Conservation (phyloP, 2,113 vertebrate species). For the Colossoma macropomum region DNA sequence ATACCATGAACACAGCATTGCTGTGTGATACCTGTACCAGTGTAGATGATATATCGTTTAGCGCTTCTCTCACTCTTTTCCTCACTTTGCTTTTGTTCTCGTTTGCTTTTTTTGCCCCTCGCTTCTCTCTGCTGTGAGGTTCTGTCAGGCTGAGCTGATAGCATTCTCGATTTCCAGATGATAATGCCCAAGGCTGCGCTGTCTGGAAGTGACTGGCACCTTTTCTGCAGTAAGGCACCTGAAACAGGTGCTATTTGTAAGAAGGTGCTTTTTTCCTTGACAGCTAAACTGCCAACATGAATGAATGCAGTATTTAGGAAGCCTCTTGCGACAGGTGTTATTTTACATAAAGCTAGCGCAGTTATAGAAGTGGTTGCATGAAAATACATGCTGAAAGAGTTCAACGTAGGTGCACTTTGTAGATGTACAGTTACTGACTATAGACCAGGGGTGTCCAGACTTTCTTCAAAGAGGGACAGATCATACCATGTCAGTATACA, state of each 20-base stretch:
- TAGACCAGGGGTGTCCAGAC: too few relatives aligned
- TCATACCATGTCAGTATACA: too few relatives aligned
- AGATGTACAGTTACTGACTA: background rate
- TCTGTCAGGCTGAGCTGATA: background rate
- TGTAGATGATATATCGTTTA: too few relatives aligned
- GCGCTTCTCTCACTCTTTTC: too few relatives aligned
- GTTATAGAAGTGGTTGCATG: background rate
- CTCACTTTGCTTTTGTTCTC: background rate
- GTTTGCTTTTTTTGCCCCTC: background rate
- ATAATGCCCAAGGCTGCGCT: background rate
- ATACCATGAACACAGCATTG: too few relatives aligned
- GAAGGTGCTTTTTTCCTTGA: background rate
- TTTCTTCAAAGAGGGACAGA: too few relatives aligned
- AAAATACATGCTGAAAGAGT: background rate
- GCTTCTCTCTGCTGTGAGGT: background rate
- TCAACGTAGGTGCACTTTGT: too few relatives aligned
- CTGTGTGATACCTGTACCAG: too few relatives aligned
- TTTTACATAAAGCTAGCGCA: background rate
- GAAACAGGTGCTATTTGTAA: constrained; percentile 5
- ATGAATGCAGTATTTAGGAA: background rate
- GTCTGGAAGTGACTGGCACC: too few relatives aligned
- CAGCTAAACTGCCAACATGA: background rate
- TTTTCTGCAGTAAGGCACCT: too few relatives aligned
- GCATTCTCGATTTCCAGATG: background rate
- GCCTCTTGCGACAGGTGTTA: background rate